Base-by-base conservation (phyloP, 2,113 vertebrate species). In the Ceyx melanurus region DNA sequence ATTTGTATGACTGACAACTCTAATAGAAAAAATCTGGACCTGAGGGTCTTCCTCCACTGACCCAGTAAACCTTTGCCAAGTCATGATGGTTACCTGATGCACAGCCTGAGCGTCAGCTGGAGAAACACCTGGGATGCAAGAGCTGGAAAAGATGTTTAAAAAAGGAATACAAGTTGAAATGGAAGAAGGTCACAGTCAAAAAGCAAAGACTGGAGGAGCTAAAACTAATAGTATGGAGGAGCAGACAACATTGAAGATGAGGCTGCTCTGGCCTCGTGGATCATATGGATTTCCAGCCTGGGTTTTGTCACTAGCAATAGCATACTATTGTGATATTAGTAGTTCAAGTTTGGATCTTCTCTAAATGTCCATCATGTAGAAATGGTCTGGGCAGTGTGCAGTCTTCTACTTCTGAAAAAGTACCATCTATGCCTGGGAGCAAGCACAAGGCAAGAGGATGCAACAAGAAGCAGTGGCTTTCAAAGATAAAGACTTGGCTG, bases 1-100 rank as follows among this genome's bases (percentile, higher is more conserved):
- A 21, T 4, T 25, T 71, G 28, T 33, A 20, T 74, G 91, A 95
- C 72, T 93, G 96, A 95, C 91, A 95, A 71, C 22, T 76, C 28
- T 88, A 96, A 95, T 83, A 91, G 76, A 68, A 93, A 93, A 96
- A 95, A 93, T 25, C 94, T 95, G 91, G 56, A 88, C 83, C 26
- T 0, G 13, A 80, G 53, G 53, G 58, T 93, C 95, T 92, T 95
- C 82, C 79, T 92, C 81, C 65, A 21, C 26, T 89, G 92, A 90
- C 88, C 88, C 77, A 89, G 62, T 15, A 93, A 95, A 70, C 43
- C 48, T 93, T 67, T 88, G 89, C 92, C 84, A 95, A 94, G 70
- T 92, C 40, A 3, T 93, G 96, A 95, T 93, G 61, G 90, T 64
- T 95, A 85, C 87, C 89, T 93, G 94, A 85, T 80, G 84, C 64